Base-by-base conservation (phyloP, 2,797 vertebrate genomes). In the Psittacula echo region DNA sequence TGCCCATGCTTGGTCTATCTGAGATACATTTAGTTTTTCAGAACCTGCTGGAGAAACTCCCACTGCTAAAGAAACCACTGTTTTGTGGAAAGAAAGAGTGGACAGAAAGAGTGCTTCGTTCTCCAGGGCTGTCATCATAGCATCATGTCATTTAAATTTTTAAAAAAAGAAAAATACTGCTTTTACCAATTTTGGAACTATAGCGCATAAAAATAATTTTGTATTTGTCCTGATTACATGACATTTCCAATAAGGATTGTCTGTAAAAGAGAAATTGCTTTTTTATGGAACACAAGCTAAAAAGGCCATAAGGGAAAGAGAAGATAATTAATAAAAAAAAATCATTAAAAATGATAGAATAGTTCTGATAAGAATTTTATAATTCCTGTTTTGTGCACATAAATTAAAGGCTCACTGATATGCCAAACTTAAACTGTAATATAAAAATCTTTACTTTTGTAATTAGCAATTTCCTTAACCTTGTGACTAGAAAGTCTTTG, bases 251-350 rank as follows among this genome's bases (percentile, higher is more conserved):
- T 78, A 44, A 23, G 23, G 29, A 76, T 54, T 0, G 0, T 56
- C 44, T 0, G 1, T 87, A 89, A 85, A 92, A 83, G 42, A 87
- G 56, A 85, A 95, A 85, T 85, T 91, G 26, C 3, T 80, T 95
- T 94, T 93, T 91, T 90, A 88, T 87, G 29, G 21, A 75, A 7
- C 64, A 51, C 20, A 85, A 30, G 51, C 85, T 87, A 47, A 85
- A 91, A 83, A 77, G 44, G 26, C n/a, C 44, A 32, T 45, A 64
- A 77, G 21, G 24, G 66, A 95, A 93, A 48, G 16, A 64, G 54
- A 70, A 78, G 53, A 51, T 77, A 81, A 94, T 84, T 86, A 93
- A 84, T 82, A 64, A 86, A 92, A 88, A 88, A 74, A 56, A 22
- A 8, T 70, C n/a, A 71, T 81, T 66, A 62, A 87, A 77, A 34